Evolutionary conservation across 1,140 invertebrate species (phyloP), one percentile per base, ranked within the genome.

Genomic region (Matsumurasca onukii): DNA sequence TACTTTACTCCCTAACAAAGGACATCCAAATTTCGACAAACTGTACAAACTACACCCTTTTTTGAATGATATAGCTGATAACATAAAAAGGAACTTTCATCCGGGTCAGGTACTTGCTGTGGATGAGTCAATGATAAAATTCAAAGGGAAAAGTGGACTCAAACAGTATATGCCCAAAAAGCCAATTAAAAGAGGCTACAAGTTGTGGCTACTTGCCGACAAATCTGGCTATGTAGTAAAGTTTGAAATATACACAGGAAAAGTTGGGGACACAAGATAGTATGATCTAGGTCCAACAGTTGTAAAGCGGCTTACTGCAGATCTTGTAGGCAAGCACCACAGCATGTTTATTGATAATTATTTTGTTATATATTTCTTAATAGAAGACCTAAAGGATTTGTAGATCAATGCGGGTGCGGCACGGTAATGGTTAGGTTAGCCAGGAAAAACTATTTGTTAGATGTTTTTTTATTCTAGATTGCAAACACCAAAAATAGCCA

Each of bases 321-420:
- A 48, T 12, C 30, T 71, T 48, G 5, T 20, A 59, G 48, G 61
- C 1, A 68, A 71, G 52, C 68, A 71, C 52, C 71, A 76, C 70
- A 74, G 39, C 49, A 31, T 76, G n/a, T 73, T 68, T 66, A 67
- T 77, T 67, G 75, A 77, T 34, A 75, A 76, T 72, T 69, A 67
- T 66, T 76, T 77, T 71, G 63, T 69, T 29, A 70, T 67, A 13
- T 20, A 71, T 57, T 31, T 61, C n/a, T 70, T 76, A 5, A 31
- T 77, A 24, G 68, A 73, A 61, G 39, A 52, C 22, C 52, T 75
- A 27, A 70, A 71, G 51, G 45, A 13, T 29, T 20, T 52, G 13
- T 20, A 66, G 9, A 71, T 73, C 9, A 70, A 70, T 71, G 71
- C 72, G 24, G 74, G 73, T 73, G 74, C 5, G 25, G 74, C 1